Conservation (phyloP, 1,140 invertebrate genomes). For the Zaprionus lachaisei region DNA sequence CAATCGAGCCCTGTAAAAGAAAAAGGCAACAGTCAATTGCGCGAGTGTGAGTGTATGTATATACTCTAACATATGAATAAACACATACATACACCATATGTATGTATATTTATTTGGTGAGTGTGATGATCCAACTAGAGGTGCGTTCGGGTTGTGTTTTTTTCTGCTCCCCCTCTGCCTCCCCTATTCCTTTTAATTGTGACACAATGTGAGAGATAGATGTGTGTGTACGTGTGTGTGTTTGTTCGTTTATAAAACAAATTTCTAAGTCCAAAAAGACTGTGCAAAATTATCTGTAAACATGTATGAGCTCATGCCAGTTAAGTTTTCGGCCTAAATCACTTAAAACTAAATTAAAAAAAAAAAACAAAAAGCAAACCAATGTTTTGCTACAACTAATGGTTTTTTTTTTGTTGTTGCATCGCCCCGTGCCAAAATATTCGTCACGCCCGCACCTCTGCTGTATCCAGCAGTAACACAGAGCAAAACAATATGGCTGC, state of each 20-base stretch:
- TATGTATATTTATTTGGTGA: conserved; percentile 45
- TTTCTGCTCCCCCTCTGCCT: conserved; percentile 10
- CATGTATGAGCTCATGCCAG: neutral
- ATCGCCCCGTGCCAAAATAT: conserved; percentile 35
- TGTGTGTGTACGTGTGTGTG: conserved; percentile 2
- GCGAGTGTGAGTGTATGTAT: conserved; percentile 44
- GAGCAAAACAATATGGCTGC: conserved; percentile 73
- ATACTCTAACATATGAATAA: conserved; percentile 42
- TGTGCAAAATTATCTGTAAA: conserved; percentile 9
- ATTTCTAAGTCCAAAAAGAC: conserved; percentile 6
- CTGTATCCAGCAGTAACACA: conserved; percentile 45
- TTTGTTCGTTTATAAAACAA: conserved; percentile 15
- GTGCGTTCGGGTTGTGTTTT: conserved; percentile 49
- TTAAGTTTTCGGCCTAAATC: neutral
- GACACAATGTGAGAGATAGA: conserved; percentile 34
- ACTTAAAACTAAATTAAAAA: neutral
- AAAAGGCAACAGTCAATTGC: conserved; percentile 46
- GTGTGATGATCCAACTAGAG: conserved; percentile 55
- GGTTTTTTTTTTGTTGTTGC: conserved; percentile 12
- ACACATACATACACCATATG: conserved; percentile 33
- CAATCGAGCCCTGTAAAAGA: conserved; percentile 41
- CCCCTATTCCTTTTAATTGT: conserved; percentile 37
- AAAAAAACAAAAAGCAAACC: conserved; percentile 16
- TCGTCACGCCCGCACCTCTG: conserved; percentile 52
- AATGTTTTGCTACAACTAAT: conserved; percentile 13